phyloP scores from a whole-genome alignment of 2,113 vertebrate species.

The Peromyscus maniculatus region DNA sequence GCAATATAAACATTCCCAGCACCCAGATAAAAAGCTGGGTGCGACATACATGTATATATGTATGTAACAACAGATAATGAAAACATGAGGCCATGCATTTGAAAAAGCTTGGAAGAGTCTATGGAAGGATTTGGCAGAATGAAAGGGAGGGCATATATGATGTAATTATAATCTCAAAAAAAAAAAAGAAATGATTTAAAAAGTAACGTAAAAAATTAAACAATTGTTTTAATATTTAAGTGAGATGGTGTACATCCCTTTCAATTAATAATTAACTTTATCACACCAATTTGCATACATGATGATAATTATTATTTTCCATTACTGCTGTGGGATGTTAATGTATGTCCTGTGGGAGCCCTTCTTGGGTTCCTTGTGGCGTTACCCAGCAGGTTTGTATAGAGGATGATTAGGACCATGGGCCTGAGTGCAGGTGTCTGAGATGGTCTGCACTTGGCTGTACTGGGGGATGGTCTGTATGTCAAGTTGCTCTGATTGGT shows the following conservation, averaged over 20 bases:
- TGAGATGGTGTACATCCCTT: background rate
- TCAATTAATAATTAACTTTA: conserved; percentile 20
- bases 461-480: too few species aligned
- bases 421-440: too few species aligned
- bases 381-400: too few species aligned
- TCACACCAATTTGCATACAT: background rate
- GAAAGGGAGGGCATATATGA: background rate
- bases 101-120: background rate
- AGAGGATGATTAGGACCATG: too few species aligned
- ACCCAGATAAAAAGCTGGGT: background rate
- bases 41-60: background rate
- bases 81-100: background rate
- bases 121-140: background rate
- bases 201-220: background rate
- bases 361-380: too few species aligned
- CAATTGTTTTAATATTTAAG: background rate
- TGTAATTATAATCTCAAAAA: background rate
- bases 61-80: background rate
- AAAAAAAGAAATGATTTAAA: background rate
- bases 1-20: background rate
- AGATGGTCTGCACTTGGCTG: too few species aligned
- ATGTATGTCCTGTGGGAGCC: too few species aligned
- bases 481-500: too few species aligned
- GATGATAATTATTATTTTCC: background rate
- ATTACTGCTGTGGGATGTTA: background rate